Evolutionary conservation across 1,140 invertebrate species (phyloP).

Genomic region (Cydia splendana): DNA sequence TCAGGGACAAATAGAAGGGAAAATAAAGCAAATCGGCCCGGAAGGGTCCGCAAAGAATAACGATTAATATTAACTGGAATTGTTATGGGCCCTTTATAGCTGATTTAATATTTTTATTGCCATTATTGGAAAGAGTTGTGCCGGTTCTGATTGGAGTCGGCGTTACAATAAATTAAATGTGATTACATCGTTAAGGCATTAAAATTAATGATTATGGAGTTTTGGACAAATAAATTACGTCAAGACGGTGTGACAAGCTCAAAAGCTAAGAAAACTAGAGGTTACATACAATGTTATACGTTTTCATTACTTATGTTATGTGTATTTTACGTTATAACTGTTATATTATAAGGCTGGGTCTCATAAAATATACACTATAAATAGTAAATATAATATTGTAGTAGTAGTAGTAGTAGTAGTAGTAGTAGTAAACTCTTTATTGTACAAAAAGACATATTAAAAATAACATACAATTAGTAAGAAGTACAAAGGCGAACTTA

Average conservation of each 20-base stretch:
- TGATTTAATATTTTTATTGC: slow-evolving; percentile 72
- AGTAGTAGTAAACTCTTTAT: no score
- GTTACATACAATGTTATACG: no score
- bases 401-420: no score
- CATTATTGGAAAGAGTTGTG: slow-evolving; percentile 61
- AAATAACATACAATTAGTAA: no score
- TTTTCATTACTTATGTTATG: no score
- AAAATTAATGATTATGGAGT: slow-evolving; percentile 17
- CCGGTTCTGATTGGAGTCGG: slow-evolving; percentile 36
- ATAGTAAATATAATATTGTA: no score
- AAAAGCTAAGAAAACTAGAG: not conserved
- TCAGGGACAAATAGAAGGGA: slow-evolving; percentile 71
- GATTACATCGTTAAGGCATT: slow-evolving; percentile 17
- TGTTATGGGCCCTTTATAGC: slow-evolving; percentile 70
- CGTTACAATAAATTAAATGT: slow-evolving; percentile 18
- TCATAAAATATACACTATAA: no score
- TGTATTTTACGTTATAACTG: no score
- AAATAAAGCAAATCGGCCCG: slow-evolving; percentile 73
- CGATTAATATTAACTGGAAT: slow-evolving; percentile 79
- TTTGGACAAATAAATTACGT: not conserved
- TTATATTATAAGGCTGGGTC: no score
- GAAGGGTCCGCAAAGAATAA: slow-evolving; percentile 77
- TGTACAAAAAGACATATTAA: no score
- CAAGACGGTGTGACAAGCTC: not conserved
- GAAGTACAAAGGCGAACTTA: no score